phyloP scores from a whole-genome alignment of 1,140 invertebrate genomes.

The Caenorhabditis remanei region DNA sequence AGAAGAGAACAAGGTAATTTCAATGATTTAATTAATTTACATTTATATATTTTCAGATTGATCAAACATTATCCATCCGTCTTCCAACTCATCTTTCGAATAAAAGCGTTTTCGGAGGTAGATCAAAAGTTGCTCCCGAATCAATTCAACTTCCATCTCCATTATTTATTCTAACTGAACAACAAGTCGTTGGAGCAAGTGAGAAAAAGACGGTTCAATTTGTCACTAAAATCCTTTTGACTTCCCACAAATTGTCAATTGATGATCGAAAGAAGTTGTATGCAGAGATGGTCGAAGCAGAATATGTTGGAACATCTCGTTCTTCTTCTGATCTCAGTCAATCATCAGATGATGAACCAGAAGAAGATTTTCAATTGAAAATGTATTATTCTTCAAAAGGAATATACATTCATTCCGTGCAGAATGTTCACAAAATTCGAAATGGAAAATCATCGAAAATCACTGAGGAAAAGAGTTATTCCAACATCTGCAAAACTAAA shows the following conservation, averaged over 20 bases:
- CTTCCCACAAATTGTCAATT: background rate
- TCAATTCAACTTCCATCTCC: conserved; percentile 37
- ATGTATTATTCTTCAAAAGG: conserved; percentile 37
- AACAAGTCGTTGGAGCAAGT: conserved; percentile 30
- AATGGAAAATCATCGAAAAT: background rate
- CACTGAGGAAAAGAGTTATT: conserved; percentile 25
- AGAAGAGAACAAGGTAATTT: too few relatives aligned
- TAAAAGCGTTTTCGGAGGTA: background rate
- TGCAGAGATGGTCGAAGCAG: conserved; percentile 22
- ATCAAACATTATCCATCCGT: background rate
- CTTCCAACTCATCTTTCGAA: conserved; percentile 7
- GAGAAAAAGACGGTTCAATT: conserved; percentile 42
- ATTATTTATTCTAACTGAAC: conserved; percentile 18
- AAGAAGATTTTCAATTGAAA: conserved; percentile 1
- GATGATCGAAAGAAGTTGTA: conserved; percentile 2
- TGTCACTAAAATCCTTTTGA: conserved; percentile 7
- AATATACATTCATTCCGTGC: conserved; percentile 35
- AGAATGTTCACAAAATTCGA: conserved; percentile 4
- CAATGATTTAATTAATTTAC: too few relatives aligned
- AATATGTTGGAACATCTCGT: conserved; percentile 31
- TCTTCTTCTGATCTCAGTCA: conserved; percentile 6
- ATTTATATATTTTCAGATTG: background rate
- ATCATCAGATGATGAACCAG: conserved; percentile 8
- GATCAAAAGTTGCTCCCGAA: background rate
- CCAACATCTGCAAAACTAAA: conserved; percentile 13